Evolutionary conservation across 2,888 invertebrate genomes (phyloP), one percentile per base, ranked within the genome.

Genomic region (Eudasyphora cyanicolor): DNA sequence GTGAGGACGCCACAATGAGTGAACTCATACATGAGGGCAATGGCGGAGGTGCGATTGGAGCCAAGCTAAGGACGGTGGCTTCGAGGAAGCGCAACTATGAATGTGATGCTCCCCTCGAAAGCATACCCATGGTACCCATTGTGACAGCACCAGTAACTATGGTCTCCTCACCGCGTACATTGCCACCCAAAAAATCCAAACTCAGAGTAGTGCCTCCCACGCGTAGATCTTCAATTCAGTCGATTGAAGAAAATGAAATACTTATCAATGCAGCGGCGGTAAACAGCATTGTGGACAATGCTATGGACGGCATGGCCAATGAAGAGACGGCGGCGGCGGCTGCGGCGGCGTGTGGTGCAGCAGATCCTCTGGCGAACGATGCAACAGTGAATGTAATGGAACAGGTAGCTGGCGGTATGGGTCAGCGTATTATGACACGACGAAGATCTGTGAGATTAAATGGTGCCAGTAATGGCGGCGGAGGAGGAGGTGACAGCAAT

Each of bases 31-130:
- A 73, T 10, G 79, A 85, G 21, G 82, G 79, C 12, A 82, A 85
- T 76, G 57, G 85, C 81, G 57, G 85, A 79, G 83, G 83, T 10
- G 84, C 78, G 17, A 84, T 84, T 32, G 45, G 78, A 6, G 84
- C 83, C 51, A 86, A 88, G 84, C 79, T 85, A 19, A 85, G 88
- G 82, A 67, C 87, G 82, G 79, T 85, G 79, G 85, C 88, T 21
- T 75, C 91, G 7, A 89, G 91, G 27, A 91, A 91, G 86, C 89
- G 92, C 17, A 90, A 89, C 79, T 92, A 89, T 77, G 92, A 92
- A 74, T 82, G 80, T 77, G 79, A 77, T 60, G 76, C 84, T 0
- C 35, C 62, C 27, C 82, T 80, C 69, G 82, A 84, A 7, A 82
- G 14, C 19, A 76, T 75, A 5, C 29, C 19, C 0, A 60, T 64